Evolutionary conservation across 2,797 vertebrate species (phyloP).

Genomic region (Philypnodon macrostomus): DNA sequence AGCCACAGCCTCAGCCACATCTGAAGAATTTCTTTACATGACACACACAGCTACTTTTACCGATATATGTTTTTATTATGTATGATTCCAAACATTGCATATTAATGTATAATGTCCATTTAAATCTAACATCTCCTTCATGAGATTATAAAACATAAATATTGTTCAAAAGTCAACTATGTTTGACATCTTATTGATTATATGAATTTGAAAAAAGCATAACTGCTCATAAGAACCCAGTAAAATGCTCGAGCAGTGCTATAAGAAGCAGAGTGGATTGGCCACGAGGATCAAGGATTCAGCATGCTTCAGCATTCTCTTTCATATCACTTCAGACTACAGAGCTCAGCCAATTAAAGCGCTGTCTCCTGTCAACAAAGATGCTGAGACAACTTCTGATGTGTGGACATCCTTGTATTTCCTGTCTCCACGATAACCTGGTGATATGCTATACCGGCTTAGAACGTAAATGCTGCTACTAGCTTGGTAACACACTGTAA

Average conservation of each 20-base stretch:
- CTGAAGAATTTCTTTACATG: too few relatives aligned
- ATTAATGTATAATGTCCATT: too few relatives aligned
- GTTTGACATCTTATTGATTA: not conserved
- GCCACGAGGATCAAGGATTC: slow-evolving; percentile 10
- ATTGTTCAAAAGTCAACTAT: too few relatives aligned
- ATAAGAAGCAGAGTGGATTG: not conserved
- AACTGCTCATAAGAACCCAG: slow-evolving; percentile 2
- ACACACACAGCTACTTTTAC: too few relatives aligned
- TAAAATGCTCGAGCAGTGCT: slow-evolving; percentile 12
- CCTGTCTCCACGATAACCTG: not conserved
- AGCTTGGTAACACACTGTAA: not conserved
- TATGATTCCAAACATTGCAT: too few relatives aligned
- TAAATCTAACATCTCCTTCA: too few relatives aligned
- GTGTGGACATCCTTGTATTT: slow-evolving; percentile 12
- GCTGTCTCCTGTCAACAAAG: slow-evolving; percentile 26
- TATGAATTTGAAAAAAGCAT: not conserved
- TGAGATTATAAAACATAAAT: too few relatives aligned
- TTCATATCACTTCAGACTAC: slow-evolving; percentile 10
- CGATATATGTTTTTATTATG: too few relatives aligned
- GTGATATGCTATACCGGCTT: not conserved
- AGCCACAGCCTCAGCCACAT: slow-evolving; percentile 5
- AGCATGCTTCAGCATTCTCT: slow-evolving; percentile 10
- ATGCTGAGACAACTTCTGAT: slow-evolving; percentile 14
- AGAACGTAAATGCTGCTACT: not conserved
- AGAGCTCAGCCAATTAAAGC: slow-evolving; percentile 25